A percentile compares a stretch with the other conserved stretches of the same genome.
Evolutionary conservation across 2,888 invertebrate genomes (phyloP).

Genomic region (Drosophila affinis): DNA sequence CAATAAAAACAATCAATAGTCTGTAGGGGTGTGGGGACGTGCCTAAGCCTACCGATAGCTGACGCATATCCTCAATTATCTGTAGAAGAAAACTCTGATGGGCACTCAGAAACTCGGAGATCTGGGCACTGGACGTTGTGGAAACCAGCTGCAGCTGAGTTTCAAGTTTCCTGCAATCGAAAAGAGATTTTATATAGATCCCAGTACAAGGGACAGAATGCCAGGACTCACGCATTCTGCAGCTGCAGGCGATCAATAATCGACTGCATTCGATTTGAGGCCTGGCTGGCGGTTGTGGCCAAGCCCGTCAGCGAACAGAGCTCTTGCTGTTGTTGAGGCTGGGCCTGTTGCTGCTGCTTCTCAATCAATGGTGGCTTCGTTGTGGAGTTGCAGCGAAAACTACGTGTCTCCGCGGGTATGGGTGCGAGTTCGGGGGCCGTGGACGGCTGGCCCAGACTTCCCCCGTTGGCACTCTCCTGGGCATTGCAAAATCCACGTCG

Average conservation of each 20-base stretch:
- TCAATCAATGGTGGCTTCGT: constrained; percentile 6
- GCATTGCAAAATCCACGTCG: constrained; percentile 77
- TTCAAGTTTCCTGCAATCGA: constrained; percentile 75
- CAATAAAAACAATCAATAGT: neutral
- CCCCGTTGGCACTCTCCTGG: constrained; percentile 38
- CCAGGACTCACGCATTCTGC: constrained; percentile 77
- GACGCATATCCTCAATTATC: constrained; percentile 82
- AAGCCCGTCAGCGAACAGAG: constrained; percentile 72
- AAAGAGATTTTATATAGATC: neutral
- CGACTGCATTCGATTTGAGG: constrained; percentile 78
- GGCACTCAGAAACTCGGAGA: constrained; percentile 77
- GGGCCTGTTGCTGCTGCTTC: constrained; percentile 5
- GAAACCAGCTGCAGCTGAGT: constrained; percentile 70
- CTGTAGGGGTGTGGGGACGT: neutral
- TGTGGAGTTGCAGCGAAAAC: constrained; percentile 43
- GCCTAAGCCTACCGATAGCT: constrained; percentile 70
- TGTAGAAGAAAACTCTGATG: constrained; percentile 80
- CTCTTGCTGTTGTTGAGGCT: constrained; percentile 51
- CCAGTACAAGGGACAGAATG: too few relatives aligned
- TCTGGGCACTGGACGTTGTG: constrained; percentile 74
- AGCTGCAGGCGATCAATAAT: constrained; percentile 80
- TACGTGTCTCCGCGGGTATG: constrained; percentile 65
- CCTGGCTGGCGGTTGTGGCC: constrained; percentile 70
- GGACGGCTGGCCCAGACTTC: constrained; percentile 1
- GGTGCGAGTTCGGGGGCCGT: constrained; percentile 48